Evolutionary conservation across 2,888 invertebrate species (phyloP).

Genomic region (Anthrax anthrax): DNA sequence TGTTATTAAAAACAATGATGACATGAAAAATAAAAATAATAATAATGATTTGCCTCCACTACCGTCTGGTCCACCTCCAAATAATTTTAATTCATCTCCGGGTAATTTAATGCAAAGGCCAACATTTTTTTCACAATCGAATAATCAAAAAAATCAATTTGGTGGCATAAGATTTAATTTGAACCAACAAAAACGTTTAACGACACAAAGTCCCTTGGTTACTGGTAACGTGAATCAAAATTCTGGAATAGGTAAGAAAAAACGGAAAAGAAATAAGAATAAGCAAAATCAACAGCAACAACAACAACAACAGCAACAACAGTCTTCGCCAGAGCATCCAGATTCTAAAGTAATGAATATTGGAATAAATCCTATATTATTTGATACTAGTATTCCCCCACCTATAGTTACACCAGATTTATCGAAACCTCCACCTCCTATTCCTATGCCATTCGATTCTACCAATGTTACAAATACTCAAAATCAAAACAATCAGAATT

Average conservation of each 20-base stretch:
- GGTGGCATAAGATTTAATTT: slow-evolving; percentile 42
- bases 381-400: slow-evolving; percentile 27
- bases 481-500: background rate
- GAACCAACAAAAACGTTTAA: slow-evolving; percentile 33
- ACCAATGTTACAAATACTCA: background rate
- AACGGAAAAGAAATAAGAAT: slow-evolving; percentile 57
- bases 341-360: background rate
- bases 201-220: slow-evolving; percentile 27
- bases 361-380: slow-evolving; percentile 1
- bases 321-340: slow-evolving; percentile 22
- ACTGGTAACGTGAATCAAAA: slow-evolving; percentile 32
- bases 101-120: slow-evolving; percentile 28
- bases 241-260: slow-evolving; percentile 42
- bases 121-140: slow-evolving; percentile 17
- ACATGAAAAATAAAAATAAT: slow-evolving; percentile 23
- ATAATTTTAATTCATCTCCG: slow-evolving; percentile 24
- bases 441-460: slow-evolving; percentile 14
- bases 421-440: slow-evolving; percentile 29
- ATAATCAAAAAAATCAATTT: slow-evolving; percentile 27
- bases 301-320: slow-evolving; percentile 27
- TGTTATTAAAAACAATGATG: slow-evolving; percentile 17
- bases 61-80: slow-evolving; percentile 41
- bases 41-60: slow-evolving; percentile 40
- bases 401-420: slow-evolving; percentile 26
- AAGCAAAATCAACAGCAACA: slow-evolving; percentile 33